These are phyloP conservation scores for Acanthurus leucopareius DNA, from an alignment of 2,797 vertebrate genomes.

Conservation along the genomic window DNA sequence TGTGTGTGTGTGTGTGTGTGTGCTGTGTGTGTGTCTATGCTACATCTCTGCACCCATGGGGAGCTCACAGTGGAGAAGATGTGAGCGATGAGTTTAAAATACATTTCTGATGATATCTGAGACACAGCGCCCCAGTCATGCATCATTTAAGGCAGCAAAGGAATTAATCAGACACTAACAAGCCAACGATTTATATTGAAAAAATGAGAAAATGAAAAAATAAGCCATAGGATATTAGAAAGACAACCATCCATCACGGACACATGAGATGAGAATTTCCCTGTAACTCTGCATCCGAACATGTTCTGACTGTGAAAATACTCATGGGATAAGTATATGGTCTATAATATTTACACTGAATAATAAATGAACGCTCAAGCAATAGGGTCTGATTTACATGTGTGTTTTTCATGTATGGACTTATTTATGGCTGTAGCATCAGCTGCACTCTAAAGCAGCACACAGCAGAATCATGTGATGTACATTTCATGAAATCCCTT, in stretches of 20 bases:
- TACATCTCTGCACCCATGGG: slow-evolving; percentile 22
- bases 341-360: slow-evolving; percentile 45
- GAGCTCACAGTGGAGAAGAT: not conserved
- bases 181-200: slow-evolving; percentile 45
- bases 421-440: slow-evolving; percentile 7
- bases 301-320: slow-evolving; percentile 28
- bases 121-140: slow-evolving; percentile 45
- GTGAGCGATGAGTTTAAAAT: slow-evolving; percentile 47
- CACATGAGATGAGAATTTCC: slow-evolving; percentile 20
- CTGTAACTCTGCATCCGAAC: slow-evolving; percentile 52
- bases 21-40: slow-evolving; percentile 5
- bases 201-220: slow-evolving; percentile 23
- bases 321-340: slow-evolving; percentile 25
- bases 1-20: not conserved
- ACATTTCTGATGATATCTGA: slow-evolving; percentile 35
- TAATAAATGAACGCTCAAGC: slow-evolving; percentile 44
- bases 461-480: slow-evolving; percentile 26
- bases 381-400: slow-evolving; percentile 31
- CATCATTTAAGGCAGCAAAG: slow-evolving; percentile 72
- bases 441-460: slow-evolving; percentile 21
- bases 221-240: slow-evolving; percentile 44
- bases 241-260: slow-evolving; percentile 45
- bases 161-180: slow-evolving; percentile 64
- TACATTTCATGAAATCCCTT: slow-evolving; percentile 41
- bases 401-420: not conserved